Evolutionary conservation across 2,888 invertebrate species (phyloP).

Genomic region (Callyntrura sp.): DNA sequence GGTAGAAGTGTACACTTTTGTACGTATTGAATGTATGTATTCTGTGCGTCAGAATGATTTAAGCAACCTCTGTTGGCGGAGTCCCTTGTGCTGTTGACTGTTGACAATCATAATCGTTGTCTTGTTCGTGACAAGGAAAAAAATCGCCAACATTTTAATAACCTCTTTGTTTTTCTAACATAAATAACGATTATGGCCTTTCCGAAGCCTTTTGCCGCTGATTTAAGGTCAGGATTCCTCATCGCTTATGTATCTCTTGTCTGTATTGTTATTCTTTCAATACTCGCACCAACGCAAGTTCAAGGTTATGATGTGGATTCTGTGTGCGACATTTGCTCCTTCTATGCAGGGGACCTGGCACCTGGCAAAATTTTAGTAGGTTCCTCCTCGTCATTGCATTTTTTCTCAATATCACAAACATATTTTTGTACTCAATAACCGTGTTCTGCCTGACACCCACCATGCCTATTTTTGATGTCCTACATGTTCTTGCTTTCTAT

Average conservation of each 20-base stretch:
- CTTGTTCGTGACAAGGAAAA: constrained; percentile 72
- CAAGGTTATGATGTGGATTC: constrained; percentile 74
- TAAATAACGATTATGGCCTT: constrained; percentile 63
- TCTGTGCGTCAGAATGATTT: constrained; percentile 3
- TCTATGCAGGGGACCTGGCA: constrained; percentile 72
- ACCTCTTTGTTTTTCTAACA: constrained; percentile 39
- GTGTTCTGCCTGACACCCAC: too few relatives aligned
- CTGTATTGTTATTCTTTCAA: constrained; percentile 37
- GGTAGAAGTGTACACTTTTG: background rate
- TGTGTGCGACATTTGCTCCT: constrained; percentile 70
- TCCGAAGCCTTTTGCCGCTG: constrained; percentile 54
- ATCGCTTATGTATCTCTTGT: constrained; percentile 37
- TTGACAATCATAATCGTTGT: constrained; percentile 64
- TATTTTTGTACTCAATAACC: constrained; percentile 27
- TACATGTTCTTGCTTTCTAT: background rate
- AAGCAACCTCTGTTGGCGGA: constrained; percentile 32
- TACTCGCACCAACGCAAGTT: constrained; percentile 60
- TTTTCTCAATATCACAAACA: background rate
- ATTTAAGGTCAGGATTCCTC: constrained; percentile 48
- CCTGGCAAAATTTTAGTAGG: constrained; percentile 74
- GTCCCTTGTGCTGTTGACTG: constrained; percentile 20
- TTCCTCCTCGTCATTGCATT: background rate
- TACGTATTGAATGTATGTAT: too few relatives aligned
- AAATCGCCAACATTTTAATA: constrained; percentile 46
- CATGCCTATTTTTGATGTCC: background rate